A percentile compares a stretch with the other conserved stretches of the same genome.
These are phyloP conservation scores for Ondatra zibethicus DNA, from an alignment of 2,113 vertebrate genomes.

Conservation along the genomic window DNA sequence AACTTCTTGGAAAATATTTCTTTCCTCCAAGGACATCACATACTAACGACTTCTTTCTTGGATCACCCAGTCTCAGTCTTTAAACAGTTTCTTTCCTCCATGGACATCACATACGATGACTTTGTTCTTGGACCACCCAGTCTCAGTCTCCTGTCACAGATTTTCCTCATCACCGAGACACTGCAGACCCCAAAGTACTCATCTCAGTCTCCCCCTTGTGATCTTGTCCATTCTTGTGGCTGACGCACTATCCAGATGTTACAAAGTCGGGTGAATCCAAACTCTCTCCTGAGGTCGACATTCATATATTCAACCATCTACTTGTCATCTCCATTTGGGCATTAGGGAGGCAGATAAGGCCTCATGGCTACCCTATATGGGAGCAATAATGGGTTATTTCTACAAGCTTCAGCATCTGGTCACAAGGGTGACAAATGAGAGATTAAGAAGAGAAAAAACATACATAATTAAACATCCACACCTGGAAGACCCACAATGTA, in stretches of 20 bases:
- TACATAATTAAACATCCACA: neutral
- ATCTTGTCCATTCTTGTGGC: neutral
- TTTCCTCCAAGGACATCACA: too few relatives aligned
- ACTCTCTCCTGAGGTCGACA: neutral
- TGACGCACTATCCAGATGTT: neutral
- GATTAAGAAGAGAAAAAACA: neutral
- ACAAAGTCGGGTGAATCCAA: neutral
- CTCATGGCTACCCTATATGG: neutral
- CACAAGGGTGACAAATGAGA: neutral
- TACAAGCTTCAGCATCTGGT: neutral
- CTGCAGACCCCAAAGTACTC: neutral
- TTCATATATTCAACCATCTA: neutral
- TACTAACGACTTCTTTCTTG: too few relatives aligned
- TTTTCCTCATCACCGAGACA: neutral
- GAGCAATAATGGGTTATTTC: neutral
- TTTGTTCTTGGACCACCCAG: neutral
- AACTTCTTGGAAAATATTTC: too few relatives aligned
- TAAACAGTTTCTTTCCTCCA: neutral
- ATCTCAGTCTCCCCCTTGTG: neutral
- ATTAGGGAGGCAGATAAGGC: neutral
- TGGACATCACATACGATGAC: neutral
- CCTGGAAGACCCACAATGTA: neutral
- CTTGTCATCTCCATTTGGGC: neutral
- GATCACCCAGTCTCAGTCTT: neutral
- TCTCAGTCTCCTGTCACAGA: neutral